Base-by-base conservation (phyloP, 2,797 vertebrate genomes). In the Nasua narica region DNA sequence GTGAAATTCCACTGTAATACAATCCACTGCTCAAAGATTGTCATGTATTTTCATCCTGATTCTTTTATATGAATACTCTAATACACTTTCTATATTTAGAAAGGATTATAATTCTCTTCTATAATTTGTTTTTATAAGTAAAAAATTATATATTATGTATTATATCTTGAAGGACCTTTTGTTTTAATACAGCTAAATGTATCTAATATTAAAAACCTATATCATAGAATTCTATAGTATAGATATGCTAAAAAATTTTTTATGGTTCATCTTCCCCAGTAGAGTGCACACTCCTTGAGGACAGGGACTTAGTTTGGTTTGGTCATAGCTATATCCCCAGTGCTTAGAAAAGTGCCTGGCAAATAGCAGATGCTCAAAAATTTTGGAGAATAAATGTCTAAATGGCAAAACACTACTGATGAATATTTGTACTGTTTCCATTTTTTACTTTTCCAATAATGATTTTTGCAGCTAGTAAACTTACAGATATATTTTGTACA, bases 381-480 rank as follows among this genome's bases (percentile, higher is more conserved):
- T 46, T 85, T 58, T 85, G 15, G 69, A 70, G 85, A 79, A 81
- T 87, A 37, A 91, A 82, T 56, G 54, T 81, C 58, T 93, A 60
- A 50, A 62, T 32, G 58, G 19, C 40, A 91, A 93, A 72, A 58
- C 48, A 46, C 35, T 65, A 77, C 10, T 77, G 84, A 86, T 40
- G n/a, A 46, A 60, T 86, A 70, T 46, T 86, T 35, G 8, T 14
- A 40, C 77, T 90, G 3, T 37, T 89, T 91, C 67, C 16, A 91
- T 43, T 87, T 85, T 93, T 54, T 50, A 78, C 35, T 70, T 91
- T 89, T 96, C 35, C 14, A 88, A 46, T 52, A 93, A 89, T 37
- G 5, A 86, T 92, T 77, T 91, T 52, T 86, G 46, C 19, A 78
- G 60, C 67, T 48, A 77, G 15, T 65, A 88, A 82, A 60, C 58